Evolutionary conservation across 2,797 vertebrate species (phyloP), one percentile per base, ranked within the genome.

Genomic region (Peromyscus melanophrys): DNA sequence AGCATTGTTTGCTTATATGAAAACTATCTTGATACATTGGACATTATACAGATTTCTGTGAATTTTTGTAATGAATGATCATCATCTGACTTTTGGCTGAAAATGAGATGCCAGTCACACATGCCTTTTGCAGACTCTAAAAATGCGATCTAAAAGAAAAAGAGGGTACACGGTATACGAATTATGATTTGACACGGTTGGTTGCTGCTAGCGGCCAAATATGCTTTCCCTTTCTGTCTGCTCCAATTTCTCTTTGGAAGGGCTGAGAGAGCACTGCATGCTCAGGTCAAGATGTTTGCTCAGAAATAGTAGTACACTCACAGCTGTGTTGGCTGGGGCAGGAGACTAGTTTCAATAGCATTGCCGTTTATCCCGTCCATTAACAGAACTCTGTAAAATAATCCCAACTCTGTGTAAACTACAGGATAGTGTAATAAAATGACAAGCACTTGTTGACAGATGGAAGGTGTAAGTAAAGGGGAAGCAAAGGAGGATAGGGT

Each of bases 381-480:
- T 99, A 99, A 99, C 98, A 98, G 98, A 98, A 99, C 98, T 99
- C 98, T 99, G 99, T 99, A 99, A 99, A 99, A 98, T 98, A 99
- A 99, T 98, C 98, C 98, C 98, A 98, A 98, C 97, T 98, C 98
- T 98, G 98, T 98, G 98, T 98, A 98, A 98, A 98, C 98, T 98
- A 98, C 97, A 98, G 98, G 98, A 98, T 98, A 98, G 93, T 98
- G 98, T 98, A 98, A 98, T 99, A 98, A 98, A 99, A 99, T 99
- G 98, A 98, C 98, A 98, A 98, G 98, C 98, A 98, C 98, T 99
- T 98, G 98, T 98, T 99, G 98, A 99, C 98, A 98, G 98, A 99
- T 98, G 98, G 97, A 96, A 98, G 98, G 98, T 98, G 97, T 98
- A 99, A 98, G 98, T 98, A 98, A 98, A 97, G 91, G 97, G 98